These are phyloP conservation scores for Leucozona laternaria DNA, from an alignment of 2,888 invertebrate species.

Conservation along the genomic window DNA sequence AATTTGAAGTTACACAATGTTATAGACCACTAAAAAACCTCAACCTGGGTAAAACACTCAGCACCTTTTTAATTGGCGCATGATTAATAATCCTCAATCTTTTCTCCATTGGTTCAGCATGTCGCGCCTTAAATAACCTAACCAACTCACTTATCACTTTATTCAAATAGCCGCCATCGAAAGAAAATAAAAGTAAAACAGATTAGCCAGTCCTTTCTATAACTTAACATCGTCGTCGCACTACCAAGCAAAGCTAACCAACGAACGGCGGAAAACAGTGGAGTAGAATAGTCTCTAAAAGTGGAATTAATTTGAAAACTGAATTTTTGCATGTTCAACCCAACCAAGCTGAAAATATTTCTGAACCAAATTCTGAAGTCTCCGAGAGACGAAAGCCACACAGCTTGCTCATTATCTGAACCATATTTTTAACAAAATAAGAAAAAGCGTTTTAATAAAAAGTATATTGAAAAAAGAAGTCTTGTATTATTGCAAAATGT, in stretches of 20 bases:
- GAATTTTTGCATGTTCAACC: no score
- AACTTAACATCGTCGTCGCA: neutral
- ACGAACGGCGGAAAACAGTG: neutral
- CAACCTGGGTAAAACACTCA: slow-evolving; percentile 24
- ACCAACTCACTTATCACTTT: slow-evolving; percentile 34
- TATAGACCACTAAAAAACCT: slow-evolving; percentile 14
- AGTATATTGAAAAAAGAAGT: no score
- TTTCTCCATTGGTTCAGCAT: slow-evolving; percentile 30
- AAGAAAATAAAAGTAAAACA: slow-evolving; percentile 16
- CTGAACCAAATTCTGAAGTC: no score
- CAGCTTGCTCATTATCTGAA: no score
- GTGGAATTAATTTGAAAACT: neutral
- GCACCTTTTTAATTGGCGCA: slow-evolving; percentile 47
- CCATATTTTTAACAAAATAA: no score
- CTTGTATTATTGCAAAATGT: no score
- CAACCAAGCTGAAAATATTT: no score
- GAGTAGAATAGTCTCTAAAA: neutral
- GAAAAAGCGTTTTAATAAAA: no score
- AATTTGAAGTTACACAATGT: slow-evolving; percentile 26
- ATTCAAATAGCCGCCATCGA: slow-evolving; percentile 24
- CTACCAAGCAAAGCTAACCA: neutral
- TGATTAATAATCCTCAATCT: slow-evolving; percentile 59
- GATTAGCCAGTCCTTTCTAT: slow-evolving; percentile 34
- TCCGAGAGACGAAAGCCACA: no score
- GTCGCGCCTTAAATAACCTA: slow-evolving; percentile 30